These are phyloP conservation scores for Epirrita christyi DNA, from an alignment of 2,888 invertebrate species.

Conservation along the genomic window DNA sequence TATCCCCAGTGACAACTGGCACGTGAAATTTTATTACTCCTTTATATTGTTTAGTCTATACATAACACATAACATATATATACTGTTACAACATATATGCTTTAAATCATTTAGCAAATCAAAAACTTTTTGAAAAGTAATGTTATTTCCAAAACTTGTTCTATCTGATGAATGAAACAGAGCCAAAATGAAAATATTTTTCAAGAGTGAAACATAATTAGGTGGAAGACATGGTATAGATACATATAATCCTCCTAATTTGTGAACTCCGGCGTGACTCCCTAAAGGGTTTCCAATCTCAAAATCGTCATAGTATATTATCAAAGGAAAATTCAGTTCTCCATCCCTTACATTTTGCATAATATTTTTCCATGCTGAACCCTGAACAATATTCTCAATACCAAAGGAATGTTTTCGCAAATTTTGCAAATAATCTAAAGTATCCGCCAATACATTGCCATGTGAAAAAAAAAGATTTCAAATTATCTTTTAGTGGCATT, in stretches of 20 bases:
- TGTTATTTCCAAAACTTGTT: slow-evolving; percentile 5
- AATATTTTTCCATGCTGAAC: slow-evolving; percentile 18
- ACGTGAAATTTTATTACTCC: too few relatives aligned
- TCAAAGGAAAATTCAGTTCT: neutral
- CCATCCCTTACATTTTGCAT: neutral
- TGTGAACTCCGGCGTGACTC: slow-evolving; percentile 15
- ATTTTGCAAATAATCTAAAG: slow-evolving; percentile 17
- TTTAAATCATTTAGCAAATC: slow-evolving; percentile 5
- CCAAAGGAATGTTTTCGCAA: slow-evolving; percentile 11
- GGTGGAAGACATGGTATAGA: neutral
- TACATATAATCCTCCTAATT: slow-evolving; percentile 1
- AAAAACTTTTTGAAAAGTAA: slow-evolving; percentile 5
- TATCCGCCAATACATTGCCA: slow-evolving; percentile 15
- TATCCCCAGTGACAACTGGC: slow-evolving; percentile 25
- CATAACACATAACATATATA: too few relatives aligned
- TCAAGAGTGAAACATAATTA: slow-evolving; percentile 1
- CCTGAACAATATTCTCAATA: slow-evolving; percentile 20
- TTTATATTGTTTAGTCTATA: too few relatives aligned
- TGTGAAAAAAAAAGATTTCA: slow-evolving; percentile 20
- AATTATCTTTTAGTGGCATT: slow-evolving; percentile 16
- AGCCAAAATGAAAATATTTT: slow-evolving; percentile 5
- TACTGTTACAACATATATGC: too few relatives aligned
- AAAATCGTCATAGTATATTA: slow-evolving; percentile 22
- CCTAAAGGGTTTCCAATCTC: slow-evolving; percentile 24
- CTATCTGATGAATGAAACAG: slow-evolving; percentile 14